A percentile compares a stretch with the other conserved stretches of the same genome.
These are phyloP conservation scores for Anthopleura sola DNA, from an alignment of 64 coral and sea anemone species.

Conservation along the genomic window DNA sequence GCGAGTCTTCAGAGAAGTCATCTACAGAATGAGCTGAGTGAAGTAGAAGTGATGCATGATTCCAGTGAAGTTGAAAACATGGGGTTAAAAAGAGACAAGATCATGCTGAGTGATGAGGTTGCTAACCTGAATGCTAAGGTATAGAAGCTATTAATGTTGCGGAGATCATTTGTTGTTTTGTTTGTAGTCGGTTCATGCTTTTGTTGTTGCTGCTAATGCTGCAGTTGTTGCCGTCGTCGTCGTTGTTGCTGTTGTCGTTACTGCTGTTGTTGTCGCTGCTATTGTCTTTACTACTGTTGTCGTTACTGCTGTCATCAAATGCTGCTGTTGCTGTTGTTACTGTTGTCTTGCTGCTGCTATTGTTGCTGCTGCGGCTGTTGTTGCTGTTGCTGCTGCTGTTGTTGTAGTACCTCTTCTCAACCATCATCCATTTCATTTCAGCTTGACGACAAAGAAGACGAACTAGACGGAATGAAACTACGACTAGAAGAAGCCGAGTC, in stretches of 20 bases:
- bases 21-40: constrained; percentile 81
- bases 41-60: constrained; percentile 65
- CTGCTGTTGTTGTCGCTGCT: no score
- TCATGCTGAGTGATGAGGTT: constrained; percentile 84
- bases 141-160: neutral
- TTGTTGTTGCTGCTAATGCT: neutral
- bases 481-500: constrained; percentile 80
- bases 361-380: neutral
- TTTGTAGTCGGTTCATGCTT: neutral
- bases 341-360: neutral
- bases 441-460: constrained; percentile 94
- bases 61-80: constrained; percentile 82
- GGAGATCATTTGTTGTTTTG: neutral
- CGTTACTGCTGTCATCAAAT: no score
- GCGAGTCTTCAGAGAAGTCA: constrained; percentile 77
- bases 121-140: constrained; percentile 80
- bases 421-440: neutral
- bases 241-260: no score
- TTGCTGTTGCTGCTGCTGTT: neutral
- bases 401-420: neutral
- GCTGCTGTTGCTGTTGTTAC: neutral
- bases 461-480: constrained; percentile 62
- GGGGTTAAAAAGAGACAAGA: constrained; percentile 80
- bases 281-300: no score
- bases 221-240: no score